Percentiles rank a stretch among this genome's conserved stretches.
Evolutionary conservation across 2,797 vertebrate species (phyloP).

Genomic region (Poecilia picta): DNA sequence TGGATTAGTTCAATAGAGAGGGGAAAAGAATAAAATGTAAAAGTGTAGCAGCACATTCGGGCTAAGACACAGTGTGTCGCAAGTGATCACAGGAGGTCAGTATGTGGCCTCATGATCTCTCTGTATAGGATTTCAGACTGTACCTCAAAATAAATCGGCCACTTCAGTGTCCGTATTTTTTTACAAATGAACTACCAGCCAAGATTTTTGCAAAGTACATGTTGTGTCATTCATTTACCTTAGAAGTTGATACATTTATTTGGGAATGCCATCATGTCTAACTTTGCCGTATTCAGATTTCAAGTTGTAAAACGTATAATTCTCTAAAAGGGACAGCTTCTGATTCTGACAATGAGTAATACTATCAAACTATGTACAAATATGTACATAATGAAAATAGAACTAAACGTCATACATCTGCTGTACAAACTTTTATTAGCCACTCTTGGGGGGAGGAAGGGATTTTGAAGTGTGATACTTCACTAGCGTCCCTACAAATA

Average conservation of each 20-base stretch:
- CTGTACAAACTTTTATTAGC: too few species aligned
- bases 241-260: neutral
- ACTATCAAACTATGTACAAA: neutral
- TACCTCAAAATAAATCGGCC: neutral
- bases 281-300: neutral
- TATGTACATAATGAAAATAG: neutral
- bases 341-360: neutral
- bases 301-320: neutral
- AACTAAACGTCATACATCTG: neutral
- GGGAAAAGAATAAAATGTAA: neutral
- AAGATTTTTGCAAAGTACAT: neutral
- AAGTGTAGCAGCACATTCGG: constrained; percentile 5
- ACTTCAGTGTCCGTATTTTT: neutral
- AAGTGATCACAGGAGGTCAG: neutral
- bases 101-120: neutral
- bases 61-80: neutral
- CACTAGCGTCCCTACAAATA: too few species aligned
- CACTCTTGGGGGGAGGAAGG: too few species aligned
- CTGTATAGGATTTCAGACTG: neutral
- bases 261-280: neutral
- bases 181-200: neutral
- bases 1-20: constrained; percentile 8
- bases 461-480: too few species aligned
- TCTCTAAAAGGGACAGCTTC: neutral
- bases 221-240: neutral